Base-by-base conservation (phyloP, 2,797 vertebrate species). In the Coregonus suidteri region DNA sequence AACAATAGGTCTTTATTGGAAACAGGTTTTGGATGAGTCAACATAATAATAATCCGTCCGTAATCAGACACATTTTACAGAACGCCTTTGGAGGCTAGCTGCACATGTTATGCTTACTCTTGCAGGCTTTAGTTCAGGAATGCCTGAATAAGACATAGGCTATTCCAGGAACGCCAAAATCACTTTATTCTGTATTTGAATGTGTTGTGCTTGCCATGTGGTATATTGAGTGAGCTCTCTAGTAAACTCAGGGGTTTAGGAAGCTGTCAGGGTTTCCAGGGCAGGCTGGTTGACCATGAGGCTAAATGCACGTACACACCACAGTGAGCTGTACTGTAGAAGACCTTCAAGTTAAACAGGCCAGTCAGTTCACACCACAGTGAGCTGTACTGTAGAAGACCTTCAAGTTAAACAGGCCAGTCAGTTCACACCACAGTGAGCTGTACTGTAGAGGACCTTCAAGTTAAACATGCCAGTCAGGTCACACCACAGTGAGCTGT, bases 181-280 rank as follows among this genome's bases (percentile, higher is more conserved):
- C 1, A n/a, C 34, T 67, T n/a, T 56, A 20, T 80, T 83, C 79
- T 31, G 66, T 31, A 30, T 73, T 82, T 80, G 74, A 31, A 53
- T 56, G 53, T 31, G 77, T 75, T 59, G 74, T 77, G 52, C 70
- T 73, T 76, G 25, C 70, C 75, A 47, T 75, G 52, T 53, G 14
- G 75, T 7, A 25, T 6, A 6, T 56, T 52, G 14, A 67, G 65
- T 16, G 51, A 62, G 64, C 62, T 76, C n/a, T 72, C 78, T 76
- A 70, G 83, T 88, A 78, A 83, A 80, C 72, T 67, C 68, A 75
- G 79, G 1, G 82, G 87, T 75, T 86, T 41, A 47, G 20, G 78
- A 1, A 82, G 72, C 69, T 20, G 77, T 65, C 69, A 4, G 67
- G 25, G 25, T 75, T 52, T 84, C 73, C 35, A 52, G 68, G 70